These are phyloP conservation scores for Bergia puertoricense DNA, from an alignment of 92 coral and sea anemone species.

Conservation along the genomic window DNA sequence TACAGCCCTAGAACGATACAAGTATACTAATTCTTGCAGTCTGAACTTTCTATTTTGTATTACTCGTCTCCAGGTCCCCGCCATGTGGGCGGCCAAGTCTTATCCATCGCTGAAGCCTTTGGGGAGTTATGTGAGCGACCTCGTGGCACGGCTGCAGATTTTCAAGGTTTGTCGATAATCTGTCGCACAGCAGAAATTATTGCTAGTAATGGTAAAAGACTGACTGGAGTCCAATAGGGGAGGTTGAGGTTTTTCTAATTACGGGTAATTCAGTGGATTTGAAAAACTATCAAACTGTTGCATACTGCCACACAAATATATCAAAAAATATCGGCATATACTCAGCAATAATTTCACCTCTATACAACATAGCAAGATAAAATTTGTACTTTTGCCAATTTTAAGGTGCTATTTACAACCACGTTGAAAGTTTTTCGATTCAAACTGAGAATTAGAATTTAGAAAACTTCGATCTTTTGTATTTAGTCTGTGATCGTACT, in stretches of 20 bases:
- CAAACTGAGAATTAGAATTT: too few species aligned
- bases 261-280: not conserved
- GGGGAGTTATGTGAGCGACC: constrained; percentile 93
- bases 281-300: too few species aligned
- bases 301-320: too few species aligned
- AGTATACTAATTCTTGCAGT: too few species aligned
- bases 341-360: too few species aligned
- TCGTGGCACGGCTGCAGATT: constrained; percentile 80
- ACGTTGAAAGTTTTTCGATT: too few species aligned
- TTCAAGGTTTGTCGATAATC: constrained; percentile 63
- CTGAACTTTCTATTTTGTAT: not conserved
- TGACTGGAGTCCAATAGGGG: not conserved
- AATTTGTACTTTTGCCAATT: too few species aligned
- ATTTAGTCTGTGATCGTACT: not conserved
- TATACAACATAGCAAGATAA: too few species aligned
- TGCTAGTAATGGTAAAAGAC: not conserved
- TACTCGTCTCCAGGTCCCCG: constrained; percentile 75
- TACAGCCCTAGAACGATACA: too few species aligned
- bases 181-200: not conserved
- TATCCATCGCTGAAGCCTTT: constrained; percentile 95
- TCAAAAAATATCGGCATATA: too few species aligned
- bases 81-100: constrained; percentile 98
- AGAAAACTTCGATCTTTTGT: too few species aligned
- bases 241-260: not conserved
- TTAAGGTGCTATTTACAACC: too few species aligned